These are phyloP conservation scores for Proisotoma minuta DNA, from an alignment of 2,888 invertebrate species.

Conservation along the genomic window DNA sequence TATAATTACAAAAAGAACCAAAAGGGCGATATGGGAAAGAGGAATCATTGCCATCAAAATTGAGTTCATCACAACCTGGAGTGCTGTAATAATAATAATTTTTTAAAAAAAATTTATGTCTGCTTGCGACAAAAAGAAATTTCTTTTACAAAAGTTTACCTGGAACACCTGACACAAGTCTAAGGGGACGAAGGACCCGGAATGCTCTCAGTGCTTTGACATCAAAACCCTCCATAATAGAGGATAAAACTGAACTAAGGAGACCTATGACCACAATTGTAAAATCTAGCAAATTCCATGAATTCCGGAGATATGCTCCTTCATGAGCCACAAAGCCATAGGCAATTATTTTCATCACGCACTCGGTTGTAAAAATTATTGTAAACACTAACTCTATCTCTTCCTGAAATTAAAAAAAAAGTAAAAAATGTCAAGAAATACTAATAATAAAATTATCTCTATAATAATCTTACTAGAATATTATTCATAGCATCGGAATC, in stretches of 20 bases:
- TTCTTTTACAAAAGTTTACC: constrained; percentile 53
- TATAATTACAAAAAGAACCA: constrained; percentile 46
- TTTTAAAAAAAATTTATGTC: constrained; percentile 1
- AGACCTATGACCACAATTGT: constrained; percentile 60
- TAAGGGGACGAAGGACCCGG: constrained; percentile 58
- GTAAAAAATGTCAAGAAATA: not conserved
- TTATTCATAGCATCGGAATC: constrained; percentile 58
- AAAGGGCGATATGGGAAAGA: constrained; percentile 47
- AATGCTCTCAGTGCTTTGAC: constrained; percentile 62
- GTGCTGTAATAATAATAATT: constrained; percentile 53
- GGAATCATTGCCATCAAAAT: constrained; percentile 63
- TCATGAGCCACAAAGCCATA: constrained; percentile 59
- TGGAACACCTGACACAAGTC: constrained; percentile 61
- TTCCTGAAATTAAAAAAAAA: constrained; percentile 52
- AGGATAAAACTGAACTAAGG: constrained; percentile 52
- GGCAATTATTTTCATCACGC: constrained; percentile 60
- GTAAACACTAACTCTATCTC: constrained; percentile 60
- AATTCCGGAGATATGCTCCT: constrained; percentile 60
- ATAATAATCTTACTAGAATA: constrained; percentile 54
- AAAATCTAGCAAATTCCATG: constrained; percentile 60
- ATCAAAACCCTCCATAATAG: constrained; percentile 55
- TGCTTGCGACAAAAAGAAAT: not conserved
- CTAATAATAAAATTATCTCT: not conserved
- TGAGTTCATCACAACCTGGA: constrained; percentile 62
- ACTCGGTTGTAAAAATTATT: constrained; percentile 60